Percentiles rank a stretch among this genome's conserved stretches.
phyloP scores from a whole-genome alignment of 2,888 invertebrate species.

The Pseudococcus viburni region DNA sequence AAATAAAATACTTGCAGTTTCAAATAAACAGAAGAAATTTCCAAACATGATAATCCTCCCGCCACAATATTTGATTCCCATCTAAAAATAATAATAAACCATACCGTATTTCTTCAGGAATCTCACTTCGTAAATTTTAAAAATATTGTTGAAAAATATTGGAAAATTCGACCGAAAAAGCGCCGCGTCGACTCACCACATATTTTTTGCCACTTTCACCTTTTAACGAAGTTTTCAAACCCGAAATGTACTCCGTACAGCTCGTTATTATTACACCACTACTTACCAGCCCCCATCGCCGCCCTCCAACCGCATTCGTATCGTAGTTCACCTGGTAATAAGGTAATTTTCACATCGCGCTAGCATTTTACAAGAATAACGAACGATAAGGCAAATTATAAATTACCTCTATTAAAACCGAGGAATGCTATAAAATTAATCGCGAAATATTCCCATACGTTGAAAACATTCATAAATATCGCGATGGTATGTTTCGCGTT shows the following conservation, averaged over 20 bases:
- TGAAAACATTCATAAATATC: slow-evolving; percentile 10
- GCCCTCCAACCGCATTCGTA: background rate
- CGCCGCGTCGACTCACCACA: background rate
- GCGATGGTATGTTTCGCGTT: slow-evolving; percentile 19
- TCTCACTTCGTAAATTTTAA: too few species aligned
- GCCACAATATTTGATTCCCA: too few species aligned
- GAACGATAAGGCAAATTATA: slow-evolving; percentile 42
- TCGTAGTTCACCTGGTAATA: slow-evolving; percentile 19
- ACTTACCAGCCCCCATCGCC: background rate
- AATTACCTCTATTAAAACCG: slow-evolving; percentile 38
- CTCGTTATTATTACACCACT: slow-evolving; percentile 6
- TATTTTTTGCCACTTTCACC: background rate
- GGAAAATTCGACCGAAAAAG: too few species aligned
- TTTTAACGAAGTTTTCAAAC: slow-evolving; percentile 1
- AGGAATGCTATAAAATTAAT: slow-evolving; percentile 46
- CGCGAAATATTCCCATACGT: slow-evolving; percentile 14
- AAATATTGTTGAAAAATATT: too few species aligned
- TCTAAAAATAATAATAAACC: too few species aligned
- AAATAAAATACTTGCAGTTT: too few species aligned
- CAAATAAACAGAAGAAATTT: too few species aligned
- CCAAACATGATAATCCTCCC: too few species aligned
- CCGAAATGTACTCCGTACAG: background rate
- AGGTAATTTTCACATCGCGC: slow-evolving; percentile 8
- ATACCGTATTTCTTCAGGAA: too few species aligned
- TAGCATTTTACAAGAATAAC: slow-evolving; percentile 6